A percentile compares a stretch with the other conserved stretches of the same genome.
Evolutionary conservation across 2,797 vertebrate species (phyloP).

Genomic region (Rhadinocentrus ornatus): DNA sequence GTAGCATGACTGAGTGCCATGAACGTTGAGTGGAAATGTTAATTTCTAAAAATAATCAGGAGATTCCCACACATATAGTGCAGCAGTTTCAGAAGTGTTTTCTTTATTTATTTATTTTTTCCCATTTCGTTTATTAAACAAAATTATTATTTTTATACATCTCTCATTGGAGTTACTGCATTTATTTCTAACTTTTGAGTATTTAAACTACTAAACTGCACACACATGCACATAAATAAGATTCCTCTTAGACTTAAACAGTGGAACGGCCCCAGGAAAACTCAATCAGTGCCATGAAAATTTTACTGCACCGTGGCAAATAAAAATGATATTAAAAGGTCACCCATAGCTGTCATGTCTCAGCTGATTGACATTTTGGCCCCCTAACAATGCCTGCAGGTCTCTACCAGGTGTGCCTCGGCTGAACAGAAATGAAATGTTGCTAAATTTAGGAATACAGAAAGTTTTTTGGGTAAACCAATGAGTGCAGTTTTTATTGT

Average conservation of each 20-base stretch:
- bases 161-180: neutral
- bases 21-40: neutral
- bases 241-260: conserved; percentile 22
- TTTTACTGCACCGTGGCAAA: conserved; percentile 39
- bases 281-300: conserved; percentile 18
- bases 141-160: neutral
- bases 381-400: conserved; percentile 23
- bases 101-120: neutral
- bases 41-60: neutral
- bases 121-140: no score
- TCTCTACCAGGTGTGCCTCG: conserved; percentile 25
- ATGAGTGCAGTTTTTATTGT: conserved; percentile 15
- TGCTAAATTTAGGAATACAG: conserved; percentile 32
- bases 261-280: conserved; percentile 9
- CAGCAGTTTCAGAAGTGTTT: neutral
- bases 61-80: neutral
- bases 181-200: neutral
- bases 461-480: conserved; percentile 24
- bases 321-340: conserved; percentile 38
- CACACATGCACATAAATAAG: conserved; percentile 1
- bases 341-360: conserved; percentile 19
- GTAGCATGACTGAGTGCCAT: neutral
- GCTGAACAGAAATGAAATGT: conserved; percentile 28
- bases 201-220: conserved; percentile 7
- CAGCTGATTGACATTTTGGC: conserved; percentile 33